These are phyloP conservation scores for Lasioglossum calceatum DNA, from an alignment of 2,888 invertebrate species.

Conservation along the genomic window DNA sequence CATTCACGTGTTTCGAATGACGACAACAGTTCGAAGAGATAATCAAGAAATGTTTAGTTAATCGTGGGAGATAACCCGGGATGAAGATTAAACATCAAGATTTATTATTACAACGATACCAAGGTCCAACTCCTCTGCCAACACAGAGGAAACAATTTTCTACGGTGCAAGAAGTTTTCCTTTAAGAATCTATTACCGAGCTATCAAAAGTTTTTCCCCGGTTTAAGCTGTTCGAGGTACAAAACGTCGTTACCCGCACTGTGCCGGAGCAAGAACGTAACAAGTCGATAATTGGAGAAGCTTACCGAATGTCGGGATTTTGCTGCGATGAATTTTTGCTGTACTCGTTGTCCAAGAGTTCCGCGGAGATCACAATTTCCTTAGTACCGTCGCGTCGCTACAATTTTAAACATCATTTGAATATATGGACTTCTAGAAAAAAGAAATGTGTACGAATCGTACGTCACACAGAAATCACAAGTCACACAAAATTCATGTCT, in stretches of 20 bases:
- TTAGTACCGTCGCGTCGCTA: not conserved
- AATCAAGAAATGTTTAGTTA: not conserved
- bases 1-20: not conserved
- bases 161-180: conserved; percentile 38
- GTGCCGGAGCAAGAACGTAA: conserved; percentile 43
- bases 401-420: no score
- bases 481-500: no score
- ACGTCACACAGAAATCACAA: not conserved
- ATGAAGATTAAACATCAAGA: not conserved
- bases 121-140: conserved; percentile 3
- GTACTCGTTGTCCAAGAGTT: not conserved
- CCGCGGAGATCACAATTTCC: not conserved
- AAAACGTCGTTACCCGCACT: conserved; percentile 38
- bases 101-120: conserved; percentile 25
- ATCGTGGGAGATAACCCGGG: not conserved
- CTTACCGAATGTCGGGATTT: conserved; percentile 38
- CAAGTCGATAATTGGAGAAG: conserved; percentile 58
- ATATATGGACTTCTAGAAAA: not conserved
- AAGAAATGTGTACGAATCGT: not conserved
- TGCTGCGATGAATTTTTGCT: conserved; percentile 18
- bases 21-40: not conserved
- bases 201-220: conserved; percentile 55
- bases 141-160: conserved; percentile 47
- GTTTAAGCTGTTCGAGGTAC: conserved; percentile 47
- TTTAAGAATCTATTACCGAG: conserved; percentile 55